Evolutionary conservation across 1,140 invertebrate species (phyloP), one percentile per base, ranked within the genome.

Genomic region (Cotesia glomerata): DNA sequence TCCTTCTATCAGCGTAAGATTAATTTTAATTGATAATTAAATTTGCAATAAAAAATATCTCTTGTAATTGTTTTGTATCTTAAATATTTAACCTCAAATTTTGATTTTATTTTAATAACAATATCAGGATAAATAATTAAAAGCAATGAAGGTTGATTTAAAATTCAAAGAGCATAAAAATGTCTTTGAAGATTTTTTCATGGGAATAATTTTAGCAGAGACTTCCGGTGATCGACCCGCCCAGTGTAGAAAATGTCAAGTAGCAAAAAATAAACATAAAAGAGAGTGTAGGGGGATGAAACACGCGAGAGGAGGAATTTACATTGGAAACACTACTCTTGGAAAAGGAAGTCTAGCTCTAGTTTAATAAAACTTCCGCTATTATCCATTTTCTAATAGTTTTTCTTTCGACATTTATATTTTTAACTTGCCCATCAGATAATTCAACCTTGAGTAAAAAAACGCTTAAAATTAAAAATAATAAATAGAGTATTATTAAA

Each of bases 291-390:
- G 68, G 74, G 35, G 58, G 69, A 69, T 74, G 36, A 73, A 45
- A 65, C 73, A 76, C 69, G 66, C 76, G 75, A 78, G 75, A 77
- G 63, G 75, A 75, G 72, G 67, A 76, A 79, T 79, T 72, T 77
- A 76, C 74, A 79, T 79, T 75, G 71, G 75, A 76, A 77, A 77
- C 62, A 70, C 34, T 67, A 62, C 58, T 45, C 26, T 26, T 26
- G 26, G 39, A 7, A 45, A 45, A 64, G 61, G 68, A 45, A 64
- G 72, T 69, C 49, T 62, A 54, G 34, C 49, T 70, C 49, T 36
- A 70, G 68, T 36, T 62, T 16, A 11, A 70, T 69, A 63, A 35
- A 69, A 9, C 16, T 59, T 35, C 56, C 39, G 26, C 52, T 52
- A 52, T 52, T 26, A 26, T 59, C 18, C 39, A 54, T 45, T 34